Evolutionary conservation across 2,113 vertebrate genomes (phyloP), one percentile per base, ranked within the genome.

Genomic region (Istiophorus platypterus): DNA sequence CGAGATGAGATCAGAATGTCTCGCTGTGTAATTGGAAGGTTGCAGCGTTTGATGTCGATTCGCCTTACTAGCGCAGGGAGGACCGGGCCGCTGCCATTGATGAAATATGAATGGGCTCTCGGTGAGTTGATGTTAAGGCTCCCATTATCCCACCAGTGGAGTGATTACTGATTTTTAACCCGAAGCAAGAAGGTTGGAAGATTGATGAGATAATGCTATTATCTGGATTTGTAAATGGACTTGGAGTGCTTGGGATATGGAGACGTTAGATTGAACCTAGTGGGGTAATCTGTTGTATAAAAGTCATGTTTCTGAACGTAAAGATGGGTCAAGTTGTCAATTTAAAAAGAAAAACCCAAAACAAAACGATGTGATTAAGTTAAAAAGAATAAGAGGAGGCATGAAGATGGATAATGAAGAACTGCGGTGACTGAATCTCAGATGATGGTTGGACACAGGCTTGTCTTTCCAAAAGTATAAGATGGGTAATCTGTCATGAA

Each of bases 71-170:
- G 34, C 42, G 37, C 37, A 8, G 24, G 29, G 49, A 84, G 68
- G 73, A 81, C 10, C 5, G 39, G 69, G 77, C 51, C 54, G 24
- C 71, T 42, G 80, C 84, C 39, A 69, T 80, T 90, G 85, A 95
- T 94, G 73, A 94, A 95, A 94, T 92, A 94, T 92, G 91, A 91
- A 93, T 92, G 88, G 73, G 70, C 76, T 87, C 85, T 73, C 2
- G 5, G 54, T 39, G 65, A 81, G 75, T 42, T 81, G 68, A 78
- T 77, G 66, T 85, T 78, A 79, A 67, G 74, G 78, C 24, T n/a
- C 63, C 84, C 74, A 79, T 91, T 89, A 88, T 54, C 67, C 66
- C 71, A 81, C 75, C 67, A 69, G 84, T 73, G 47, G 80, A 74
- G 78, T 90, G 83, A 90, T 93, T 90, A 88, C 83, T 78, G 80